Percentiles rank a stretch among this genome's conserved stretches.
Evolutionary conservation across 1,140 invertebrate genomes (phyloP).

Genomic region (Venustaconcha ellipsiformis): DNA sequence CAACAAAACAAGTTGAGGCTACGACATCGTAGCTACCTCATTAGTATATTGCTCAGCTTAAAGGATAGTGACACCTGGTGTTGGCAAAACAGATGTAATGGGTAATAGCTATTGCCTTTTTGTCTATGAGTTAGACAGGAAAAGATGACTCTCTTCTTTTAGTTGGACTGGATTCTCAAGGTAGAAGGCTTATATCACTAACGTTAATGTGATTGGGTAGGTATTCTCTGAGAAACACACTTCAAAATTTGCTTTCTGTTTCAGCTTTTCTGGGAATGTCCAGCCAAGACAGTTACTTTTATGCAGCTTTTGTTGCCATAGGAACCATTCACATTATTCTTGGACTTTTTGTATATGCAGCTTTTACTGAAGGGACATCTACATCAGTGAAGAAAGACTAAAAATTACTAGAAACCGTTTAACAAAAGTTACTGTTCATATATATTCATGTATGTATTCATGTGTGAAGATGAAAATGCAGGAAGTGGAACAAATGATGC

Average conservation of each 20-base stretch:
- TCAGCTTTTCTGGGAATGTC: constrained; percentile 74
- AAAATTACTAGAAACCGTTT: neutral
- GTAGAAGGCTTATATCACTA: too few species aligned
- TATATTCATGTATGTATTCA: neutral
- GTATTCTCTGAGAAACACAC: neutral
- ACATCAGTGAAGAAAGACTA: constrained; percentile 40
- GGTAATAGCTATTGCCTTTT: too few species aligned
- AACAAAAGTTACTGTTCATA: neutral
- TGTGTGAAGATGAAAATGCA: neutral
- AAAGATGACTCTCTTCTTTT: too few species aligned
- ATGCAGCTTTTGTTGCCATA: constrained; percentile 81
- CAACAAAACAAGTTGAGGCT: too few species aligned
- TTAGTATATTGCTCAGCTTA: too few species aligned
- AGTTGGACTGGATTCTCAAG: too few species aligned
- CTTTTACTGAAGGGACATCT: constrained; percentile 75
- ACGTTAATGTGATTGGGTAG: too few species aligned
- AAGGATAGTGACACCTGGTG: too few species aligned
- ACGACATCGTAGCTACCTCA: too few species aligned
- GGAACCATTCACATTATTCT: constrained; percentile 84
- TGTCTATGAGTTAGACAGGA: too few species aligned
- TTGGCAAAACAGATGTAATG: too few species aligned
- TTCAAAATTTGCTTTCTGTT: constrained; percentile 29
- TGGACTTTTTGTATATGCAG: constrained; percentile 81
- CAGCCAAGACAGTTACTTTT: constrained; percentile 72
- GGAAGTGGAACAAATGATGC: neutral